Conservation (phyloP, 2,888 invertebrate species). For the Strigamia crassipes region DNA sequence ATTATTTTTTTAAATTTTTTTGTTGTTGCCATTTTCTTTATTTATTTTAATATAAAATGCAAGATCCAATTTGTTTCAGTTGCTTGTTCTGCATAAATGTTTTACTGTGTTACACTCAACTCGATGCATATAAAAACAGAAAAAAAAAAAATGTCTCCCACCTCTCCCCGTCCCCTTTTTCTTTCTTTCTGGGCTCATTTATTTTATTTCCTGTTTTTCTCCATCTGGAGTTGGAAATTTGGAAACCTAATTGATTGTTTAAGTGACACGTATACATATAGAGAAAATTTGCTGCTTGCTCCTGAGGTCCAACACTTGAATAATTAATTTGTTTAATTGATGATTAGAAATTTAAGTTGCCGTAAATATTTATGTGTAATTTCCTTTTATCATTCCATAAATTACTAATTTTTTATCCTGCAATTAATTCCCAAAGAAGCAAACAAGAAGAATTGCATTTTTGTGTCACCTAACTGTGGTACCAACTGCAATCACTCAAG, state of each 20-base stretch:
- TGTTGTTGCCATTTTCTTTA: conserved; percentile 27
- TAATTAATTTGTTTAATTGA: too few relatives aligned
- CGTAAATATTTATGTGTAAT: background rate
- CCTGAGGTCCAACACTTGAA: background rate
- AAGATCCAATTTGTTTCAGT: conserved; percentile 28
- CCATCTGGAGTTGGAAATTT: background rate
- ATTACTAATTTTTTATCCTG: conserved; percentile 1
- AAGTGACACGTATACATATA: too few relatives aligned
- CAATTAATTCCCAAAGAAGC: background rate
- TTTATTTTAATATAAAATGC: conserved; percentile 33
- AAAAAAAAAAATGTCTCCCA: background rate
- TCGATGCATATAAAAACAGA: background rate
- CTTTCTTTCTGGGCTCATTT: background rate
- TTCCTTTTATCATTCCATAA: background rate
- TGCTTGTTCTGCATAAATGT: conserved; percentile 22
- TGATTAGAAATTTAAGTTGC: too few relatives aligned
- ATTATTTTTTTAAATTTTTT: background rate
- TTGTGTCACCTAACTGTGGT: background rate
- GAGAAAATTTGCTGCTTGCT: too few relatives aligned
- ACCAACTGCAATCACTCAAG: too few relatives aligned
- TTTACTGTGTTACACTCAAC: conserved; percentile 23
- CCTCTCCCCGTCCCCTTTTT: background rate
- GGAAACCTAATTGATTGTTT: background rate
- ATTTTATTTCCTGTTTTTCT: background rate
- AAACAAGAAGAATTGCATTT: too few relatives aligned